Evolutionary conservation across 2,888 invertebrate genomes (phyloP).

Genomic region (Tipula unca): DNA sequence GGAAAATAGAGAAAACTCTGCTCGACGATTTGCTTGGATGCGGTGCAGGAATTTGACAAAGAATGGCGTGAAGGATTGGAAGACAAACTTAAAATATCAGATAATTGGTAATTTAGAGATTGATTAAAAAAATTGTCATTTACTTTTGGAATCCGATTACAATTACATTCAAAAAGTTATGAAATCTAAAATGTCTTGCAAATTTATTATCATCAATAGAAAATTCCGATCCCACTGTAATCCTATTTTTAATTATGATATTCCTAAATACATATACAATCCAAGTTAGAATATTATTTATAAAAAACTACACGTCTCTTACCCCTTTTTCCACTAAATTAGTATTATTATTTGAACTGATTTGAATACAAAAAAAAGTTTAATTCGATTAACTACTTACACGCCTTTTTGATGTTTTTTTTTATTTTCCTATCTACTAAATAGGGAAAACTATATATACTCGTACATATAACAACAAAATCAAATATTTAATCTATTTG

Average conservation of each 20-base stretch:
- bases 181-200: too few species aligned
- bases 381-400: conserved; percentile 9
- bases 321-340: neutral
- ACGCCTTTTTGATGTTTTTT: conserved; percentile 2
- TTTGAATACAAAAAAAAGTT: neutral
- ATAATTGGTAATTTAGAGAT: too few species aligned
- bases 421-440: neutral
- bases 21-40: too few species aligned
- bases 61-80: too few species aligned
- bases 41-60: too few species aligned
- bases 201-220: too few species aligned
- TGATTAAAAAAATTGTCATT: too few species aligned
- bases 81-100: too few species aligned
- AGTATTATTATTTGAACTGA: neutral
- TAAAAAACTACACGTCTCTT: neutral
- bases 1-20: too few species aligned
- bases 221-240: neutral
- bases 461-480: neutral
- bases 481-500: conserved; percentile 1
- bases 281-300: neutral
- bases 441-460: neutral
- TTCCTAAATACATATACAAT: neutral
- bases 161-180: too few species aligned
- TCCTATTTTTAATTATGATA: neutral
- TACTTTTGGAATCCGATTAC: too few species aligned